Percentiles rank a stretch among this genome's conserved stretches.
These are phyloP conservation scores for Scopus umbretta DNA, from an alignment of 2,113 vertebrate genomes.

Conservation along the genomic window DNA sequence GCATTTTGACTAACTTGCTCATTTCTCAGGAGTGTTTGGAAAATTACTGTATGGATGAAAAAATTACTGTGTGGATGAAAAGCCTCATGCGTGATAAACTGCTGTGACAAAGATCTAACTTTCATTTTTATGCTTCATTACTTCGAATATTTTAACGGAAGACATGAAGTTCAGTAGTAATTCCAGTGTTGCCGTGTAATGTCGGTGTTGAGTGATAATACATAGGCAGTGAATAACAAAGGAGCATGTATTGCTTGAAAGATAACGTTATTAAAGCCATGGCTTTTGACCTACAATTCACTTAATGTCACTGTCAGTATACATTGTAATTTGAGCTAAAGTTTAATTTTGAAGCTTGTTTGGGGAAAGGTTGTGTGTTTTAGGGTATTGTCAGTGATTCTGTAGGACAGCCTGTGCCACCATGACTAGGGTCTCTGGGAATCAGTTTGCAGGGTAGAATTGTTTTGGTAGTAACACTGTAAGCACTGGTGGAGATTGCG, in stretches of 20 bases:
- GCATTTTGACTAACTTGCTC: not conserved
- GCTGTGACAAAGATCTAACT: slow-evolving; percentile 39
- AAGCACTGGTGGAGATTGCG: not conserved
- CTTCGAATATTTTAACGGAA: not conserved
- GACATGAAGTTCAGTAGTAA: not conserved
- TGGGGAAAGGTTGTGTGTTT: not conserved
- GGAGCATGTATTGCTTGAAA: not conserved
- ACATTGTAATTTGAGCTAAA: not conserved
- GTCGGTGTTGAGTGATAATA: not conserved
- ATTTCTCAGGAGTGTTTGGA: not conserved
- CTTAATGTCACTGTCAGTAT: not conserved
- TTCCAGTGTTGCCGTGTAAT: not conserved
- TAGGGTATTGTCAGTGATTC: not conserved
- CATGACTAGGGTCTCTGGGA: not conserved
- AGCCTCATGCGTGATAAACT: not conserved
- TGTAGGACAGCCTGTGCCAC: not conserved
- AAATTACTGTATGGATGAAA: slow-evolving; percentile 12
- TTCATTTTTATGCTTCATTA: slow-evolving; percentile 42
- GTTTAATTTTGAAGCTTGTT: not conserved
- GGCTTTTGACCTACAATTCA: not conserved
- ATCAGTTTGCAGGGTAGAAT: not conserved
- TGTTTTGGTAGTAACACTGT: not conserved
- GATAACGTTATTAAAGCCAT: not conserved
- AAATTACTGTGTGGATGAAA: not conserved
- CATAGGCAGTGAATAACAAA: not conserved